phyloP scores from a whole-genome alignment of 64 coral and sea anemone species.

The Hydrozoanthus tunicans region DNA sequence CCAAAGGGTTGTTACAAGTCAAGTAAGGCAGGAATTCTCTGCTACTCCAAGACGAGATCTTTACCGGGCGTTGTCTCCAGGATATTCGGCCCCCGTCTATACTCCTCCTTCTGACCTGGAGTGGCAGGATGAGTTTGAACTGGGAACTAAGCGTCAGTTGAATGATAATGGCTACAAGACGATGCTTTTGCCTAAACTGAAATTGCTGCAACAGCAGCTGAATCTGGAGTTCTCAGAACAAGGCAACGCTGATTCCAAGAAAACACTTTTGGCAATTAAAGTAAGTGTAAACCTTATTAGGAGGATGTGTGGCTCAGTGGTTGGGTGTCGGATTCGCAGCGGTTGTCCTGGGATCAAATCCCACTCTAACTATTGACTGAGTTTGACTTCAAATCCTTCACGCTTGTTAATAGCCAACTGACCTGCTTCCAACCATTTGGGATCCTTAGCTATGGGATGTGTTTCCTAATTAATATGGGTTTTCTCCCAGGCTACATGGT shows the following conservation, averaged over 20 bases:
- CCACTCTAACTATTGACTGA: too few relatives aligned
- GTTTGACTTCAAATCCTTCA: too few relatives aligned
- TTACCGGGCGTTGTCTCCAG: constrained; percentile 84
- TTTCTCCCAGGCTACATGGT: too few relatives aligned
- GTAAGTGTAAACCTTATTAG: constrained; percentile 11
- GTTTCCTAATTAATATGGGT: too few relatives aligned
- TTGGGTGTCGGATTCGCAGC: too few relatives aligned
- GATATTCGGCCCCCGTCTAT: constrained; percentile 66
- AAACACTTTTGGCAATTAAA: constrained; percentile 36
- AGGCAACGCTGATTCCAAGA: constrained; percentile 45
- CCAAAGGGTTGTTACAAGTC: constrained; percentile 86
- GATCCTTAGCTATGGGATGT: too few relatives aligned
- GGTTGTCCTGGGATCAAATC: too few relatives aligned
- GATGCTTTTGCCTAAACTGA: constrained; percentile 62
- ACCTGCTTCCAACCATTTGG: too few relatives aligned
- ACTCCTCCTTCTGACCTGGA: constrained; percentile 76
- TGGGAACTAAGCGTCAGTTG: constrained; percentile 50
- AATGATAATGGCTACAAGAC: constrained; percentile 62
- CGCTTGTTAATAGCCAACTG: too few relatives aligned
- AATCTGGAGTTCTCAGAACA: constrained; percentile 59
- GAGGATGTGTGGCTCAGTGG: too few relatives aligned
- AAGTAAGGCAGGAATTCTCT: constrained; percentile 85
- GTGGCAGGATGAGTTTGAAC: constrained; percentile 93
- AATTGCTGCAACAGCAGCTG: constrained; percentile 61
- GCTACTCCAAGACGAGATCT: constrained; percentile 81